phyloP scores from a whole-genome alignment of 2,113 vertebrate genomes.

The Hypomesus transpacificus region DNA sequence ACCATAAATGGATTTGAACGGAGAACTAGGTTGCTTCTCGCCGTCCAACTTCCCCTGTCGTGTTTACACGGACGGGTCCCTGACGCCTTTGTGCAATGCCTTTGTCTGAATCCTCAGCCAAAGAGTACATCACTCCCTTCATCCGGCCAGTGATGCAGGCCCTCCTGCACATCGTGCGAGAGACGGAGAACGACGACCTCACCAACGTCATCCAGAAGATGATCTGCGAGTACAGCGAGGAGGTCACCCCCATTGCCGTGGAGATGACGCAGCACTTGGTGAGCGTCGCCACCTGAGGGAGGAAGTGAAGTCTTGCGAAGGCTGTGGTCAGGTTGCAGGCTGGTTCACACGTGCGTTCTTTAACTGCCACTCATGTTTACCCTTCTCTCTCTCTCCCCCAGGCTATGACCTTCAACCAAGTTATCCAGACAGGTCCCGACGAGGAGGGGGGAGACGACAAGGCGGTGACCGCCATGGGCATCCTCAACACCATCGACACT shows the following conservation, averaged over 20 bases:
- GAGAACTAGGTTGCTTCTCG: too few species aligned
- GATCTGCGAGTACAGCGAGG: constrained; percentile 99
- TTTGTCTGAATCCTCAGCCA: constrained; percentile 72
- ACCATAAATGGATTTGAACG: too few species aligned
- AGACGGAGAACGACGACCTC: constrained; percentile 98
- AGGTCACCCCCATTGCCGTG: constrained; percentile 97
- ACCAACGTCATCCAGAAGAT: constrained; percentile 99
- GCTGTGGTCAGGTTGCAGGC: not conserved
- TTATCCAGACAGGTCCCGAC: constrained; percentile 96
- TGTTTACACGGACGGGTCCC: not conserved
- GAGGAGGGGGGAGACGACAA: constrained; percentile 99
- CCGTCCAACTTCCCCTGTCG: too few species aligned
- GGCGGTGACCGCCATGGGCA: constrained; percentile 99
- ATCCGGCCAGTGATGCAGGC: constrained; percentile 98
- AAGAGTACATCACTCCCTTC: constrained; percentile 95
- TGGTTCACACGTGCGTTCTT: not conserved
- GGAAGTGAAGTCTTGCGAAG: not conserved
- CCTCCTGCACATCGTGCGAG: constrained; percentile 95
- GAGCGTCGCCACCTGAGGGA: constrained; percentile 43
- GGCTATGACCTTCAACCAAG: constrained; percentile 99
- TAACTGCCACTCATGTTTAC: not conserved
- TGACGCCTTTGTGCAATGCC: not conserved
- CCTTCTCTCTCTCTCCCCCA: constrained; percentile 41
- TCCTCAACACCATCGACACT: constrained; percentile 98
- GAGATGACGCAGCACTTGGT: constrained; percentile 99